Conservation (phyloP, 2,797 vertebrate genomes). For the Pangasius sanitwongsei region DNA sequence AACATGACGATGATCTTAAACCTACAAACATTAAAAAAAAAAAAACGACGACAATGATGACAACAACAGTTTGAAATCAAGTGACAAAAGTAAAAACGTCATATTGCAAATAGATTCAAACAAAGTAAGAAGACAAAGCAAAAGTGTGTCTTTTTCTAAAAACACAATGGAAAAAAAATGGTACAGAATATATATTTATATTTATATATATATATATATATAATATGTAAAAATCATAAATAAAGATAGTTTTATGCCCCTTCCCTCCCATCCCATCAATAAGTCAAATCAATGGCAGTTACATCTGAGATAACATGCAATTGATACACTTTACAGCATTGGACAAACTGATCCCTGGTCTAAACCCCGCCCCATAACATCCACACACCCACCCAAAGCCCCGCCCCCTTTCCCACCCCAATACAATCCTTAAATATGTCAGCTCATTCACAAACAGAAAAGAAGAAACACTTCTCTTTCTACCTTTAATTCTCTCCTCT, state of each 20-base stretch:
- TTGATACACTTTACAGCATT: slow-evolving; percentile 80
- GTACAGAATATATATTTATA: slow-evolving; percentile 65
- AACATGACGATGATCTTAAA: slow-evolving; percentile 16
- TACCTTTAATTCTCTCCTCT: slow-evolving; percentile 44
- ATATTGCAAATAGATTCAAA: slow-evolving; percentile 63
- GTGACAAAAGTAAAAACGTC: slow-evolving; percentile 61
- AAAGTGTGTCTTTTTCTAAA: slow-evolving; percentile 70
- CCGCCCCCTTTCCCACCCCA: slow-evolving; percentile 52
- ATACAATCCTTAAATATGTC: slow-evolving; percentile 81
- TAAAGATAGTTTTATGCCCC: slow-evolving; percentile 72
- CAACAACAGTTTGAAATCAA: slow-evolving; percentile 49
- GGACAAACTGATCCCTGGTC: slow-evolving; percentile 65
- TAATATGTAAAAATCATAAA: slow-evolving; percentile 78
- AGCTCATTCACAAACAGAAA: slow-evolving; percentile 69
- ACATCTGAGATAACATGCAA: slow-evolving; percentile 80
- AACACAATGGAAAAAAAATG: slow-evolving; percentile 62
- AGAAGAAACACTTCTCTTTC: slow-evolving; percentile 61
- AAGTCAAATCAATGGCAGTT: slow-evolving; percentile 75
- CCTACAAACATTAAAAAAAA: slow-evolving; percentile 38
- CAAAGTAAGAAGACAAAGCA: slow-evolving; percentile 55
- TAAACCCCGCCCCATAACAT: slow-evolving; percentile 56
- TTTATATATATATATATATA: slow-evolving; percentile 47
- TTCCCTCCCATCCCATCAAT: slow-evolving; percentile 32
- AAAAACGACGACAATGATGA: neutral
- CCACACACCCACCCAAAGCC: slow-evolving; percentile 37